Conservation (phyloP, 2,113 vertebrate genomes). For the Eleginops maclovinus region DNA sequence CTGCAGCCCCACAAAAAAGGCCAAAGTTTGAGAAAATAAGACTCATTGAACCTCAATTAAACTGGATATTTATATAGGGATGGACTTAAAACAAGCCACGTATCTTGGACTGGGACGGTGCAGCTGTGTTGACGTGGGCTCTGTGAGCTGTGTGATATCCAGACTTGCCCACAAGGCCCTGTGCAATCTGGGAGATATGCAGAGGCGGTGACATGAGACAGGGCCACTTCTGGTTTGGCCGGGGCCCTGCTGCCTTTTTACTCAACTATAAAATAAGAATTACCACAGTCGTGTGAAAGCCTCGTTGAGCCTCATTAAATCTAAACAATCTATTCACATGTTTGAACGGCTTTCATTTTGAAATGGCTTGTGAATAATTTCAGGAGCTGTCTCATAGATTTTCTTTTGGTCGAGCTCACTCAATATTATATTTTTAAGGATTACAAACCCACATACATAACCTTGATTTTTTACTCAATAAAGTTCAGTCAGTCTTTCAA, state of each 20-base stretch:
- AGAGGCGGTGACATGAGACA: slow-evolving; percentile 22
- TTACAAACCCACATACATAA: neutral
- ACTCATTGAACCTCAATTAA: slow-evolving; percentile 27
- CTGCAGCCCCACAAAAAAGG: neutral
- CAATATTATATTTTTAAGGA: neutral
- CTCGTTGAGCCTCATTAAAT: slow-evolving; percentile 40
- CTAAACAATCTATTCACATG: neutral
- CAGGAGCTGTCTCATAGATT: neutral
- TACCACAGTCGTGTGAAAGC: slow-evolving; percentile 13
- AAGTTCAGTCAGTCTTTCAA: neutral
- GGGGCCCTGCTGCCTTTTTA: slow-evolving; percentile 47
- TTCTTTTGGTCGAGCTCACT: neutral
- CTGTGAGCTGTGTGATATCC: slow-evolving; percentile 63
- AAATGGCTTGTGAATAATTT: slow-evolving; percentile 10
- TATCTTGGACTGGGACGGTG: slow-evolving; percentile 1
- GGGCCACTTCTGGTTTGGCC: slow-evolving; percentile 51
- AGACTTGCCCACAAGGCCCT: slow-evolving; percentile 41
- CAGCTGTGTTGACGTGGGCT: slow-evolving; percentile 69
- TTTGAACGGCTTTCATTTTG: neutral
- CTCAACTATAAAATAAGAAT: slow-evolving; percentile 39
- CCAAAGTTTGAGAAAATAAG: neutral
- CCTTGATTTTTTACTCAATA: neutral
- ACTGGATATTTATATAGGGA: neutral
- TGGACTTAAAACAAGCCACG: neutral
- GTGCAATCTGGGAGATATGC: slow-evolving; percentile 58